A percentile compares a stretch with the other conserved stretches of the same genome.
Evolutionary conservation across 2,888 invertebrate genomes (phyloP).

Genomic region (Silvanus unidentatus): DNA sequence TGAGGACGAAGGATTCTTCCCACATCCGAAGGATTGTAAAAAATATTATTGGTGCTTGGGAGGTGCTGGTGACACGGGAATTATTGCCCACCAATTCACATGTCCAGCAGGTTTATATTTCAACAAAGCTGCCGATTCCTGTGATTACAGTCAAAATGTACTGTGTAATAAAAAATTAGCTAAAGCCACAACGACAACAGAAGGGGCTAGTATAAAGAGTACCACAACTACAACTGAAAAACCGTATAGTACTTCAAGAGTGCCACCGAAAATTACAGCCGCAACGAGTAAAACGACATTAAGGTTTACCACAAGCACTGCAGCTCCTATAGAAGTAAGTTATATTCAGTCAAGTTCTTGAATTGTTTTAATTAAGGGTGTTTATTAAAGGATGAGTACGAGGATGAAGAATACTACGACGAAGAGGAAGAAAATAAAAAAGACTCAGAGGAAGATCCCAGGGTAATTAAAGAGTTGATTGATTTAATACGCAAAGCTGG

Average conservation of each 20-base stretch:
- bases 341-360: constrained; percentile 20
- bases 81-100: constrained; percentile 88
- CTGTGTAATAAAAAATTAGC: constrained; percentile 63
- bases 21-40: constrained; percentile 87
- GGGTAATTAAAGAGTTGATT: constrained; percentile 75
- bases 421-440: constrained; percentile 43
- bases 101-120: constrained; percentile 91
- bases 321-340: constrained; percentile 36
- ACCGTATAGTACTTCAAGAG: constrained; percentile 32
- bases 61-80: constrained; percentile 81
- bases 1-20: constrained; percentile 87
- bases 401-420: constrained; percentile 50
- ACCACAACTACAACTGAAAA: constrained; percentile 46
- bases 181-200: constrained; percentile 47
- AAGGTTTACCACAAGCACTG: constrained; percentile 37
- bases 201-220: constrained; percentile 47
- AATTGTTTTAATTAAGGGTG: constrained; percentile 12
- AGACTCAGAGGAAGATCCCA: constrained; percentile 64
- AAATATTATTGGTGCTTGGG: constrained; percentile 94
- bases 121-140: constrained; percentile 86
- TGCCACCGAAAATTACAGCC: constrained; percentile 41
- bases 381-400: constrained; percentile 26
- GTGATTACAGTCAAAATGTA: constrained; percentile 87
- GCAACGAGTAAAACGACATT: constrained; percentile 40
- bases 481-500: constrained; percentile 81